A percentile compares a stretch with the other conserved stretches of the same genome.
These are phyloP conservation scores for Agapetus fuscipes DNA, from an alignment of 2,888 invertebrate species.

Conservation along the genomic window DNA sequence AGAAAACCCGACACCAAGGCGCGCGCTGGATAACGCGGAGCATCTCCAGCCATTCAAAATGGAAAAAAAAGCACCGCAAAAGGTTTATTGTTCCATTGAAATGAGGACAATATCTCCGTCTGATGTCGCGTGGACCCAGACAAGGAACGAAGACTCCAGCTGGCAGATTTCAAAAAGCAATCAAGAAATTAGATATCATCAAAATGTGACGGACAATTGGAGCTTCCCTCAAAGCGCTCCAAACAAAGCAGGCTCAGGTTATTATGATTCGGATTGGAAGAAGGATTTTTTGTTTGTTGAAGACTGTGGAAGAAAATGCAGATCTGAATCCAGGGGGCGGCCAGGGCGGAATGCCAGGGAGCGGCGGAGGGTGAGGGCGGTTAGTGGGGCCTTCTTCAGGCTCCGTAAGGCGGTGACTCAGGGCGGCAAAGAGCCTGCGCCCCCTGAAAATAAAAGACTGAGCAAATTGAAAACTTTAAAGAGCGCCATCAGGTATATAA, in stretches of 20 bases:
- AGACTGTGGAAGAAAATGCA: too few relatives aligned
- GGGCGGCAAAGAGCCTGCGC: slow-evolving; percentile 22
- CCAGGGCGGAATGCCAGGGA: slow-evolving; percentile 40
- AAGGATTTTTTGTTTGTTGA: too few relatives aligned
- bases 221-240: neutral
- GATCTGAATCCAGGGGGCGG: slow-evolving; percentile 10
- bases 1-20: slow-evolving; percentile 14
- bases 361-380: slow-evolving; percentile 42
- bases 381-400: slow-evolving; percentile 41
- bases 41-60: slow-evolving; percentile 4
- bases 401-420: slow-evolving; percentile 40
- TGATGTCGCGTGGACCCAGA: slow-evolving; percentile 1
- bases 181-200: neutral
- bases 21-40: slow-evolving; percentile 8
- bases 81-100: slow-evolving; percentile 18
- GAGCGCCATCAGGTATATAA: slow-evolving; percentile 44
- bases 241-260: too few relatives aligned
- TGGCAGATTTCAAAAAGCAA: neutral
- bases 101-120: slow-evolving; percentile 14
- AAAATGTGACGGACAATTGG: neutral
- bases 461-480: slow-evolving; percentile 45
- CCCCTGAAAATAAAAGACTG: slow-evolving; percentile 30
- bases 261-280: too few relatives aligned
- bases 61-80: slow-evolving; percentile 17
- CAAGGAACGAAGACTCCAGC: neutral